Conservation (phyloP, 1,140 invertebrate genomes). For the Drosophila guanche region DNA sequence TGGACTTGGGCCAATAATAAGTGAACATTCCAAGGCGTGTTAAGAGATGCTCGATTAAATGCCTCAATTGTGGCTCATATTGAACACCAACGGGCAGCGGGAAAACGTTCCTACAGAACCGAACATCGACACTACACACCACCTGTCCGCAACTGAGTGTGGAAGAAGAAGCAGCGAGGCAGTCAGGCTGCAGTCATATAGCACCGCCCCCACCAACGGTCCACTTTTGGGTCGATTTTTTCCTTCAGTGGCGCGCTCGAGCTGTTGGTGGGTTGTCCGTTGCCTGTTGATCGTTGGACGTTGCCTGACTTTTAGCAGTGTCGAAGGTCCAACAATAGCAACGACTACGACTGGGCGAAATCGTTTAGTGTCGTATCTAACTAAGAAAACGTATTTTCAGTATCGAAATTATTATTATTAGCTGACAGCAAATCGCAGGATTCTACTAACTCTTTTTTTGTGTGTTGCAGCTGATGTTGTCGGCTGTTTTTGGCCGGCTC, state of each 20-base stretch:
- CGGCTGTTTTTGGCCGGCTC: slow-evolving; percentile 62
- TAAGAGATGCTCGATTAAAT: slow-evolving; percentile 82
- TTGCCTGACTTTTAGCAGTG: slow-evolving; percentile 80
- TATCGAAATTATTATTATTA: slow-evolving; percentile 83
- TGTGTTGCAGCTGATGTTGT: slow-evolving; percentile 41
- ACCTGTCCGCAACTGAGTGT: slow-evolving; percentile 66
- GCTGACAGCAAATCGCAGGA: slow-evolving; percentile 82
- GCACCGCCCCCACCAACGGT: slow-evolving; percentile 78
- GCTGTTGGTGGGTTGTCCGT: not conserved
- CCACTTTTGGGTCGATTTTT: slow-evolving; percentile 18
- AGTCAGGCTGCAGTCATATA: slow-evolving; percentile 55
- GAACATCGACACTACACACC: slow-evolving; percentile 80
- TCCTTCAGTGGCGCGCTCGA: too few relatives aligned
- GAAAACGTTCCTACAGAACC: slow-evolving; percentile 42
- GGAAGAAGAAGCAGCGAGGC: slow-evolving; percentile 46
- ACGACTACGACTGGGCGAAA: slow-evolving; percentile 71
- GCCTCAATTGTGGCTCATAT: slow-evolving; percentile 82
- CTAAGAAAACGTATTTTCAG: slow-evolving; percentile 82
- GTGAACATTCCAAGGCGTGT: slow-evolving; percentile 82
- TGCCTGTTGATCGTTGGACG: slow-evolving; percentile 18
- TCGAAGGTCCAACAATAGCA: slow-evolving; percentile 24
- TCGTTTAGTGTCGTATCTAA: slow-evolving; percentile 82
- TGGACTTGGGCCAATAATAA: slow-evolving; percentile 74
- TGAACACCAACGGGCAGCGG: slow-evolving; percentile 71
- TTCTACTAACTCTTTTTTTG: slow-evolving; percentile 64